Percentiles rank a stretch among this genome's conserved stretches.
Evolutionary conservation across 2,797 vertebrate species (phyloP).

Genomic region (Amblyraja radiata): DNA sequence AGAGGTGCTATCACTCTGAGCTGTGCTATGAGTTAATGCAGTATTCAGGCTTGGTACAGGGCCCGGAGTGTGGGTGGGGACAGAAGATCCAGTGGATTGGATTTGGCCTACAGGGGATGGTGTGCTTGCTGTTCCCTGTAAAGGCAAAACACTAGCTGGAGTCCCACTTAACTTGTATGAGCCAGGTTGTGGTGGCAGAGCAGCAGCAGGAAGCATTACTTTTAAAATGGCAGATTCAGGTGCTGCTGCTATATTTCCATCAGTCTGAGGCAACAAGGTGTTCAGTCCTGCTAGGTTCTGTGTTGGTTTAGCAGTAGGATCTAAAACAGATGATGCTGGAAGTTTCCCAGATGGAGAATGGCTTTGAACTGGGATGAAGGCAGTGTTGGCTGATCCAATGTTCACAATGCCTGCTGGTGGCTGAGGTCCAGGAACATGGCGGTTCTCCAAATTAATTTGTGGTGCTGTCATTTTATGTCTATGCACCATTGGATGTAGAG

Average conservation of each 20-base stretch:
- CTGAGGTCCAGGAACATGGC: slow-evolving; percentile 56
- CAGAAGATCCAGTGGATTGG: slow-evolving; percentile 59
- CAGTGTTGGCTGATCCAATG: slow-evolving; percentile 63
- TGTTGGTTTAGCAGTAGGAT: slow-evolving; percentile 59
- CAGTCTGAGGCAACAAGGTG: slow-evolving; percentile 66
- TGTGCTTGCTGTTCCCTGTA: slow-evolving; percentile 52
- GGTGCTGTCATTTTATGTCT: slow-evolving; percentile 67
- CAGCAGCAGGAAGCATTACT: slow-evolving; percentile 61
- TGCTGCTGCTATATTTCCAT: slow-evolving; percentile 60
- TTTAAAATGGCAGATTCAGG: slow-evolving; percentile 63
- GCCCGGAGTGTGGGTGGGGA: slow-evolving; percentile 78
- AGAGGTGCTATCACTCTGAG: slow-evolving; percentile 75
- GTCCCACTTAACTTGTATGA: slow-evolving; percentile 58
- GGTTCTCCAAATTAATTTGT: slow-evolving; percentile 56
- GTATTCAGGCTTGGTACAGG: slow-evolving; percentile 78
- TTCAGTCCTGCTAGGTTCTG: slow-evolving; percentile 62
- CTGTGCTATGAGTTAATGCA: slow-evolving; percentile 76
- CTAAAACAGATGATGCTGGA: slow-evolving; percentile 57
- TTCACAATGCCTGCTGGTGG: slow-evolving; percentile 60
- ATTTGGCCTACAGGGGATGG: slow-evolving; percentile 53
- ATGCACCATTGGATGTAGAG: slow-evolving; percentile 69
- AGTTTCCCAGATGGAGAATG: slow-evolving; percentile 53
- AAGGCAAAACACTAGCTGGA: slow-evolving; percentile 58
- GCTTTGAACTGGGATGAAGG: slow-evolving; percentile 64
- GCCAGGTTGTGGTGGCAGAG: slow-evolving; percentile 61